Evolutionary conservation across 1,140 invertebrate species (phyloP).

Genomic region (Andrena cerasifolii): DNA sequence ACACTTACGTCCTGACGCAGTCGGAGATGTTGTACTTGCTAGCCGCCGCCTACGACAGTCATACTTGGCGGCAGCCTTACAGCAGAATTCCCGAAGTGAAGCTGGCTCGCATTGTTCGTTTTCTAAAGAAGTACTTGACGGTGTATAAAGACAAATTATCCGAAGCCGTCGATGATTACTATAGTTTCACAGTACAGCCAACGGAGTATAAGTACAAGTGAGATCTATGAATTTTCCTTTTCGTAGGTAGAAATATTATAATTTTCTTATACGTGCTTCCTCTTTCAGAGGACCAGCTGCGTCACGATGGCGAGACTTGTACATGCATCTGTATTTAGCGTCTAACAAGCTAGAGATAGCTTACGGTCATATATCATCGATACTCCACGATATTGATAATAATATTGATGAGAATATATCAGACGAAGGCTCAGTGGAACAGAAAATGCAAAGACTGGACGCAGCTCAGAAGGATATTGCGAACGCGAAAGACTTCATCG

Average conservation of each 20-base stretch:
- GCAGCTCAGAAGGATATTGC: constrained; percentile 73
- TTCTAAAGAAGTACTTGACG: constrained; percentile 57
- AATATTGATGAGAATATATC: constrained; percentile 46
- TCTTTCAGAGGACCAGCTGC: constrained; percentile 55
- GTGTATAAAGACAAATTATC: constrained; percentile 62
- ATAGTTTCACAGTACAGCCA: constrained; percentile 60
- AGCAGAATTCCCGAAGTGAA: constrained; percentile 61
- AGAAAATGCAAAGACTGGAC: constrained; percentile 66
- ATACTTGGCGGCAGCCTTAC: constrained; percentile 43
- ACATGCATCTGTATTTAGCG: constrained; percentile 75
- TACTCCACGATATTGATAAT: constrained; percentile 72
- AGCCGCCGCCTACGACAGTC: constrained; percentile 65
- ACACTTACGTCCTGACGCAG: constrained; percentile 75
- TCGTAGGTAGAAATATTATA: not conserved
- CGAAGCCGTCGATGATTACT: constrained; percentile 65
- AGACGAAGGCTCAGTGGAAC: constrained; percentile 55
- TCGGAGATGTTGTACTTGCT: constrained; percentile 77
- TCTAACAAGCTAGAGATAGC: constrained; percentile 74
- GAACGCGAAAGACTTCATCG: constrained; percentile 73
- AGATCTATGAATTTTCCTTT: constrained; percentile 33
- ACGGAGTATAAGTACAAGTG: constrained; percentile 66
- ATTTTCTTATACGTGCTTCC: not conserved
- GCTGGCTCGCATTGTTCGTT: constrained; percentile 59
- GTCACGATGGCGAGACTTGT: constrained; percentile 76
- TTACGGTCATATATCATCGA: constrained; percentile 68